Evolutionary conservation across 2,888 invertebrate genomes (phyloP).

Genomic region (Ophioninae sp.): DNA sequence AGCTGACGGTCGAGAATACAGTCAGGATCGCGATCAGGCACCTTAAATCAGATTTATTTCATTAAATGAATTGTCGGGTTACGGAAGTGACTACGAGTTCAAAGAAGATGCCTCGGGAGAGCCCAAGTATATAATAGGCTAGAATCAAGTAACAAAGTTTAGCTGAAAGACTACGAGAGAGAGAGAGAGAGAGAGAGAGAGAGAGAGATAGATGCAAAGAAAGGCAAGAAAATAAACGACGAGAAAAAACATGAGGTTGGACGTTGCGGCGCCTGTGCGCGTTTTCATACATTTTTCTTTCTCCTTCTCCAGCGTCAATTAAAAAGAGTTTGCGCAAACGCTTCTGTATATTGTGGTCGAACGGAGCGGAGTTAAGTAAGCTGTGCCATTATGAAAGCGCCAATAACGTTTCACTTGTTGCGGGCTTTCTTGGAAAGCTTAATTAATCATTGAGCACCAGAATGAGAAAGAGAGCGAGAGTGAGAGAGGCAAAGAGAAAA

Average conservation of each 20-base stretch:
- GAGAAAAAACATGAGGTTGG: conserved; percentile 1
- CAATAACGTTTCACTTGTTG: conserved; percentile 78
- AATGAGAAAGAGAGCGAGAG: conserved; percentile 38
- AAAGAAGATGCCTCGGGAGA: conserved; percentile 36
- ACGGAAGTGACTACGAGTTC: conserved; percentile 60
- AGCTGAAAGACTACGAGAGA: conserved; percentile 13
- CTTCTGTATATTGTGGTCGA: conserved; percentile 44
- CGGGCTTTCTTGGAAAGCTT: conserved; percentile 76
- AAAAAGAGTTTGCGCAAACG: conserved; percentile 38
- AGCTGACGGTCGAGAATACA: conserved; percentile 69
- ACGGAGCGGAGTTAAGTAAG: conserved; percentile 68
- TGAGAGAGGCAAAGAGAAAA: conserved; percentile 35
- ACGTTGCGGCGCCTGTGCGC: conserved; percentile 2
- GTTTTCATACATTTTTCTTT: conserved; percentile 4
- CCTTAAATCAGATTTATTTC: conserved; percentile 71
- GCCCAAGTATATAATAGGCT: conserved; percentile 32
- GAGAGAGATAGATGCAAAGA: conserved; percentile 2
- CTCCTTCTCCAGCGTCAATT: background rate
- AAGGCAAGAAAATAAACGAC: background rate
- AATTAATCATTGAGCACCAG: conserved; percentile 74
- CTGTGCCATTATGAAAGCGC: conserved; percentile 73
- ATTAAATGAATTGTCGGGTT: conserved; percentile 62
- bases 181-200: conserved; percentile 10
- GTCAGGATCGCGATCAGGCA: conserved; percentile 72
- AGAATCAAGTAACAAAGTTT: conserved; percentile 57